Conservation (phyloP, 1,140 invertebrate genomes). For the Drosophila baimaii region DNA sequence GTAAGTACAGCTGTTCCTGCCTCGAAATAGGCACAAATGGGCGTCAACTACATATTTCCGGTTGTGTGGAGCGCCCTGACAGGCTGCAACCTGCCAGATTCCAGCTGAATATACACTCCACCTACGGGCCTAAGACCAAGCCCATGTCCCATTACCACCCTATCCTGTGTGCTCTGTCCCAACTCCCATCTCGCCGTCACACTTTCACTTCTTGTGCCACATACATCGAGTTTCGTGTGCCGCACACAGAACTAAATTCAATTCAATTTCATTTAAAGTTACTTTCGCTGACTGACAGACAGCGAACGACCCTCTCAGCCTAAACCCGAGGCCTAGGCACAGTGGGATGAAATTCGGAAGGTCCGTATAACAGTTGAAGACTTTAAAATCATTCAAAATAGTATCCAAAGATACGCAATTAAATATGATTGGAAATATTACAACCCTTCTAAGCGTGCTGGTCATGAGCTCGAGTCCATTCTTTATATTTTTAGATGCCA, state of each 20-base stretch:
- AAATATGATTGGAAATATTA: too few species aligned
- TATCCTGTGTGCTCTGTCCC: neutral
- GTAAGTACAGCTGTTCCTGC: slow-evolving; percentile 44
- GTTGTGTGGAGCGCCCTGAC: slow-evolving; percentile 66
- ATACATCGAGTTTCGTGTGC: slow-evolving; percentile 66
- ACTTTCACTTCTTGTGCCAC: slow-evolving; percentile 61
- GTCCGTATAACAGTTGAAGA: too few species aligned
- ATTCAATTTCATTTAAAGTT: slow-evolving; percentile 83
- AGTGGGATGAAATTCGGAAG: slow-evolving; percentile 23
- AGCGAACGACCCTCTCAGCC: slow-evolving; percentile 66
- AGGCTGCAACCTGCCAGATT: slow-evolving; percentile 71
- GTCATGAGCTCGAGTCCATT: too few species aligned
- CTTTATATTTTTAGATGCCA: too few species aligned
- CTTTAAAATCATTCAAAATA: too few species aligned
- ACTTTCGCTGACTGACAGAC: slow-evolving; percentile 81
- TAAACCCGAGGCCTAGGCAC: slow-evolving; percentile 32
- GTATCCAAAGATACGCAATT: too few species aligned
- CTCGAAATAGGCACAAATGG: slow-evolving; percentile 67
- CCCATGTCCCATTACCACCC: slow-evolving; percentile 11
- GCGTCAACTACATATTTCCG: slow-evolving; percentile 80
- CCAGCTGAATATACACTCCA: slow-evolving; percentile 28
- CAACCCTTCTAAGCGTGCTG: too few species aligned
- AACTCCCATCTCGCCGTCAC: slow-evolving; percentile 40
- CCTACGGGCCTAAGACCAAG: slow-evolving; percentile 44
- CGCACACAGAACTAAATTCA: slow-evolving; percentile 81